phyloP scores from a whole-genome alignment of 2,888 invertebrate species.

The Drosophila prolongata region DNA sequence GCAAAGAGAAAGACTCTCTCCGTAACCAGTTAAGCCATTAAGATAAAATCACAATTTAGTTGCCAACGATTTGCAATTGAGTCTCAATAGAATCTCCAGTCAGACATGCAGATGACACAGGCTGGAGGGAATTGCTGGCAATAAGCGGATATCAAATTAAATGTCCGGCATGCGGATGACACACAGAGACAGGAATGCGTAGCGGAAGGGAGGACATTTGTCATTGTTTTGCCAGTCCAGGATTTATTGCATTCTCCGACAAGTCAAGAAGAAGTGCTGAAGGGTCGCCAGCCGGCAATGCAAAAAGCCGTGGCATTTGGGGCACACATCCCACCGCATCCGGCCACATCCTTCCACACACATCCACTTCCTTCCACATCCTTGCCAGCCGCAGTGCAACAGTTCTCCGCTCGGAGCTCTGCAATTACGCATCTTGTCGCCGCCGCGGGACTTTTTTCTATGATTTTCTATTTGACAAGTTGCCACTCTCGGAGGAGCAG shows the following conservation, averaged over 20 bases:
- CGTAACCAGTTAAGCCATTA: constrained; percentile 1
- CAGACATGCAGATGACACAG: constrained; percentile 56
- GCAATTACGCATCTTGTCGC: constrained; percentile 80
- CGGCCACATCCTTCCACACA: constrained; percentile 47
- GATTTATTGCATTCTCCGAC: constrained; percentile 70
- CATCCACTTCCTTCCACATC: constrained; percentile 52
- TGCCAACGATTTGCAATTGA: constrained; percentile 22
- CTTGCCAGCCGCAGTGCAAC: constrained; percentile 51
- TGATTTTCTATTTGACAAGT: constrained; percentile 82
- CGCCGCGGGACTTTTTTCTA: constrained; percentile 67
- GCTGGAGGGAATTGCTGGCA: constrained; percentile 30
- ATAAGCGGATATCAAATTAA: constrained; percentile 67
- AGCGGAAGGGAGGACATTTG: constrained; percentile 56
- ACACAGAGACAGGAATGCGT: constrained; percentile 32
- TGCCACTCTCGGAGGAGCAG: constrained; percentile 33
- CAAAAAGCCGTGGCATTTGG: constrained; percentile 38
- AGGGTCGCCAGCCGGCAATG: constrained; percentile 24
- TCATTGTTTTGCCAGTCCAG: constrained; percentile 76
- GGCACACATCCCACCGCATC: constrained; percentile 32
- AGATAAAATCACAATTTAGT: constrained; percentile 6
- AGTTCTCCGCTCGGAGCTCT: constrained; percentile 56
- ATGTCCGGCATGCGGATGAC: constrained; percentile 60
- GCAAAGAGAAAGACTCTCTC: neutral
- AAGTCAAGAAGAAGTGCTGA: constrained; percentile 12
- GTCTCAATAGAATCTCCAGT: constrained; percentile 45